Evolutionary conservation across 1,140 invertebrate genomes (phyloP).

Genomic region (Drosophila orena): DNA sequence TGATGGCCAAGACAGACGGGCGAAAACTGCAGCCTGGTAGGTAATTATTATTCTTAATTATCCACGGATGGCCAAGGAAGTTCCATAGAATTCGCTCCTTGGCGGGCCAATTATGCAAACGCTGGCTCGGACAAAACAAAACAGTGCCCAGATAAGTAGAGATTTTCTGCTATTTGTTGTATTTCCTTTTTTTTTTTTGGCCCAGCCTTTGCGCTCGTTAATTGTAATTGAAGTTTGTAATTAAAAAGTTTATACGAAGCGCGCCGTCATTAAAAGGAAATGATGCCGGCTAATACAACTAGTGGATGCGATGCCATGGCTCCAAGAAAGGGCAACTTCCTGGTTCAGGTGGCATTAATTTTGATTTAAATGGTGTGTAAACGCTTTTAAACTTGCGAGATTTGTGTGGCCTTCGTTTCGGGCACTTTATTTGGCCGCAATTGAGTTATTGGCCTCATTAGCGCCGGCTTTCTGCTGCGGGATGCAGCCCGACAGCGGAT

Average conservation of each 20-base stretch:
- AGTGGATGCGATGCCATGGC: neutral
- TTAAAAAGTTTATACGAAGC: constrained; percentile 78
- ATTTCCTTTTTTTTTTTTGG: constrained; percentile 27
- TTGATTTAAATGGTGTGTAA: constrained; percentile 80
- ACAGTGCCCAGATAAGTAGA: constrained; percentile 19
- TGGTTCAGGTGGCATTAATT: constrained; percentile 61
- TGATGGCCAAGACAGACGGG: constrained; percentile 18
- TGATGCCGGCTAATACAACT: constrained; percentile 60
- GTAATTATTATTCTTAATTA: constrained; percentile 68
- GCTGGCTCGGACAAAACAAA: constrained; percentile 26
- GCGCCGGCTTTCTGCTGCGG: too few relatives aligned
- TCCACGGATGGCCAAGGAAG: constrained; percentile 30
- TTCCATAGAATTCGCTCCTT: constrained; percentile 15
- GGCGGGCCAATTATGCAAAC: constrained; percentile 63
- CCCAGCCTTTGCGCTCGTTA: constrained; percentile 58
- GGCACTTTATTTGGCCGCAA: constrained; percentile 56
- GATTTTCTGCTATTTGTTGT: neutral
- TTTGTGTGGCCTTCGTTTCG: constrained; percentile 41
- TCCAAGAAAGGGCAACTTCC: neutral
- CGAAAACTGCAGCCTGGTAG: constrained; percentile 46
- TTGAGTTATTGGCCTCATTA: constrained; percentile 76
- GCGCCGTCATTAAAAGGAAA: constrained; percentile 75
- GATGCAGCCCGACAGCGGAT: constrained; percentile 37
- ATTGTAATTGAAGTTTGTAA: constrained; percentile 83
- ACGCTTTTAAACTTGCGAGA: constrained; percentile 64